Base-by-base conservation (phyloP, 2,797 vertebrate species). In the Melanotaenia trifasciata region DNA sequence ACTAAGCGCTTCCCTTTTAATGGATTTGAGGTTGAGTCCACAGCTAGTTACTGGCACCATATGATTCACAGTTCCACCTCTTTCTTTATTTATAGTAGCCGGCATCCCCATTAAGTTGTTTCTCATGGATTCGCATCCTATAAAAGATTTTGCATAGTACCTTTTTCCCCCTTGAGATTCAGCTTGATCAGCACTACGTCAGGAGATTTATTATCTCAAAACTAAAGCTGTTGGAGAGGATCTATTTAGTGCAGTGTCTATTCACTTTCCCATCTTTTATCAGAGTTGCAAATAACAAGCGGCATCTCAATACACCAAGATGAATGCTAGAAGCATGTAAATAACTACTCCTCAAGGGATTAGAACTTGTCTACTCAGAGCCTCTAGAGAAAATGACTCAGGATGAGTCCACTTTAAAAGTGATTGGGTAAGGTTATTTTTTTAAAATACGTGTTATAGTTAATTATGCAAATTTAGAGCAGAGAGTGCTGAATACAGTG, bases 51-150 rank as follows among this genome's bases (percentile, higher is more conserved):
- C 13, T 53, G 22, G 4, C 51, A 50, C 20, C n/a, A 5, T 24
- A 85, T 81, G 60, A 79, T 85, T 83, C 24, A 84, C 80, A 58
- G 63, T 47, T 5, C 50, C n/a, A 32, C 66, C 51, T 3, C 56
- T 69, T 63, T 75, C 58, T 43, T 0, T 28, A 45, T 58, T 28
- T 14, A 61, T 18, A 38, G 22, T 35, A 30, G 4, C 22, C 10
- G 50, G 2, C 24, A 13, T 57, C 64, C 18, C 16, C 24, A 18
- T 66, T 51, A 58, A 13, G 59, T 8, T 74, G n/a, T 47, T 64
- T 45, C 62, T 18, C 14, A 40, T 40, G 14, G 14, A 45, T 45
- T 36, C 11, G 35, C 35, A 36, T 12, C 24, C 6, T 53, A 30
- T 33, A 30, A 50, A 63, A 1, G 43, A 56, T 60, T 22, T 18